Evolutionary conservation across 2,113 vertebrate species (phyloP).

Genomic region (Pollachius pollachius): DNA sequence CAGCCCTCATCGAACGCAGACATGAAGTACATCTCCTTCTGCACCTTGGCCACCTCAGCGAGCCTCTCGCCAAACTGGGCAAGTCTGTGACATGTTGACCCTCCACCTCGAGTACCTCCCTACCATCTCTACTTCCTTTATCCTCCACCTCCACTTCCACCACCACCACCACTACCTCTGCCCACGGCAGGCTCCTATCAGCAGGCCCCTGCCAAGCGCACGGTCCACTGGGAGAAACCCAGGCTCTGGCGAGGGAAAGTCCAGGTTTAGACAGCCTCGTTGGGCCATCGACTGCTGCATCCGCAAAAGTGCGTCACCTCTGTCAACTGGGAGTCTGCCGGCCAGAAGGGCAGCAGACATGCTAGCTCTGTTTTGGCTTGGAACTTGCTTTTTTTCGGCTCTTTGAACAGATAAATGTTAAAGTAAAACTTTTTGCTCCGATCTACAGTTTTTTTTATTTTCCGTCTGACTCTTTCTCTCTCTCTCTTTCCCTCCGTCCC

Average conservation of each 20-base stretch:
- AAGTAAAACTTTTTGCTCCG: neutral
- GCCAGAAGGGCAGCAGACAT: slow-evolving; percentile 73
- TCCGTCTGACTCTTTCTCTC: no score
- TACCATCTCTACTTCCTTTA: slow-evolving; percentile 77
- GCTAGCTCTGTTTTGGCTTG: slow-evolving; percentile 55
- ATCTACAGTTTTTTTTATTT: neutral
- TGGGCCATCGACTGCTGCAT: slow-evolving; percentile 78
- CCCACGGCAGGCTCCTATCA: slow-evolving; percentile 81
- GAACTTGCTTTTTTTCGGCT: slow-evolving; percentile 23
- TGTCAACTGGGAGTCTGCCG: slow-evolving; percentile 79
- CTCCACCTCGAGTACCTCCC: no score
- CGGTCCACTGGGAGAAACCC: slow-evolving; percentile 79
- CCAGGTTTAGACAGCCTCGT: slow-evolving; percentile 83
- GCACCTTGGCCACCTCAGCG: slow-evolving; percentile 83
- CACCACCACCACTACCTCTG: slow-evolving; percentile 8
- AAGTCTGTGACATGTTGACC: slow-evolving; percentile 63
- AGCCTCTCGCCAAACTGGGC: slow-evolving; percentile 84
- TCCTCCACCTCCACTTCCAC: slow-evolving; percentile 79
- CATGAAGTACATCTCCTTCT: slow-evolving; percentile 95
- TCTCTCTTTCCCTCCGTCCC: no score
- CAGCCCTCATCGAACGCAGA: slow-evolving; percentile 79
- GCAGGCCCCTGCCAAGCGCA: slow-evolving; percentile 82
- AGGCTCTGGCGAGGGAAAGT: slow-evolving; percentile 81
- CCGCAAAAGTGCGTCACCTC: slow-evolving; percentile 82
- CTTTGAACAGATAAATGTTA: no score